Evolutionary conservation across 23 tunicate species (phyloP), one percentile per base, ranked within the genome.

Genomic region (Styela plicata): DNA sequence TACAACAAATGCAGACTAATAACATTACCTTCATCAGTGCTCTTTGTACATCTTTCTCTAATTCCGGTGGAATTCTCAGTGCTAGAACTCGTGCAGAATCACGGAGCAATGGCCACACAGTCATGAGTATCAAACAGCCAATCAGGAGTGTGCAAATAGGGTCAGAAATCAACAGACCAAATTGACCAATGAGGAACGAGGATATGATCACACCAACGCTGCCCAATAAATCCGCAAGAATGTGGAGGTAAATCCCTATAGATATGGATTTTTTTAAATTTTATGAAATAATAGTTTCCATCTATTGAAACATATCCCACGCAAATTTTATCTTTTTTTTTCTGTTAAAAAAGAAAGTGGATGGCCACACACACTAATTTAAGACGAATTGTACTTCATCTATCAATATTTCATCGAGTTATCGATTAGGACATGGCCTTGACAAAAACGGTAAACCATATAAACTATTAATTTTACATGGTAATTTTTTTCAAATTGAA

Each of bases 201-300:
- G 98, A 93, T 2, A 85, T 69, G 63, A 93, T 93, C 18, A 93
- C 98, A 24, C 98, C 98, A 53, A 93, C 83, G 65, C 98, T 93
- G 0, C 98, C 98, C 34, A 93, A 74, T 13, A 88, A 63, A 77
- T 93, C 98, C n/a, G 98, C 93, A 13, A 93, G 82, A 44, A 93
- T 76, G 52, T 93, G 98, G 20, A 93, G 76, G 69, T 88, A 93
- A 1, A 93, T 89, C 13, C 93, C 98, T 73, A 37, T 13, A 76
- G 36, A 44, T n/a, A n/a, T n/a, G n/a, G n/a, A n/a, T n/a, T n/a
- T n/a, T n/a, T n/a, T n/a, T n/a, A n/a, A n/a, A n/a, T n/a, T n/a
- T n/a, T n/a, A n/a, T n/a, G n/a, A n/a, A n/a, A n/a, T n/a, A n/a
- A n/a, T n/a, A n/a, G n/a, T n/a, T n/a, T n/a, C n/a, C n/a, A n/a